Conservation (phyloP, 2,113 vertebrate genomes). For the Indri indri region DNA sequence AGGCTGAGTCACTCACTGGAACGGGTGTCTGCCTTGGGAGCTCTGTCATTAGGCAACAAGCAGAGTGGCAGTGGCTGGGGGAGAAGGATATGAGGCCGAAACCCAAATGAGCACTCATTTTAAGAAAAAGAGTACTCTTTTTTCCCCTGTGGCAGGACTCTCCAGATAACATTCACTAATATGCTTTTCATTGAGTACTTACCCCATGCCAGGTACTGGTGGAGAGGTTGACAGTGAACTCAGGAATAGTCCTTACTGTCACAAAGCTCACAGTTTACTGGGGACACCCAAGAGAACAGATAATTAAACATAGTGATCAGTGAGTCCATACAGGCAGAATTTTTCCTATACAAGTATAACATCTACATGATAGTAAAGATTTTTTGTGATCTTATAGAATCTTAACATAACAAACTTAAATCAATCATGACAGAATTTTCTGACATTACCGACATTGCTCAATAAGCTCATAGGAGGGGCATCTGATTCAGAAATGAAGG, state of each 20-base stretch:
- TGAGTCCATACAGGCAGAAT: background rate
- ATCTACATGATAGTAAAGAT: background rate
- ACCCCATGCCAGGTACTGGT: background rate
- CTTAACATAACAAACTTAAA: conserved; percentile 6
- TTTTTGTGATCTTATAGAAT: background rate
- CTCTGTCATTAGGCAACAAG: background rate
- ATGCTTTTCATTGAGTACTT: background rate
- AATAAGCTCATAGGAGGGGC: background rate
- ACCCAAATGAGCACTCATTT: background rate
- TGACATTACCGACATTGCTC: background rate
- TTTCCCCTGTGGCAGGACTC: background rate
- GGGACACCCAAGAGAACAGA: background rate
- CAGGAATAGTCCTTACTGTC: background rate
- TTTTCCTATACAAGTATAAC: background rate
- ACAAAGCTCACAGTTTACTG: background rate
- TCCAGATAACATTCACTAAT: background rate
- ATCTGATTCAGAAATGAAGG: background rate
- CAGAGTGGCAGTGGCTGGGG: background rate
- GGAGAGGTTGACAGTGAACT: background rate
- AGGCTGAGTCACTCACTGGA: background rate
- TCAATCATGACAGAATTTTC: background rate
- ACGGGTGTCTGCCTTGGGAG: background rate
- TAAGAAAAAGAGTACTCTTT: background rate
- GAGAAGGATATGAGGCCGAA: background rate
- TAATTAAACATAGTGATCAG: background rate